Percentiles rank a stretch among this genome's conserved stretches.
These are phyloP conservation scores for Petrolisthes manimaculis DNA, from an alignment of 2,888 invertebrate species.

Conservation along the genomic window DNA sequence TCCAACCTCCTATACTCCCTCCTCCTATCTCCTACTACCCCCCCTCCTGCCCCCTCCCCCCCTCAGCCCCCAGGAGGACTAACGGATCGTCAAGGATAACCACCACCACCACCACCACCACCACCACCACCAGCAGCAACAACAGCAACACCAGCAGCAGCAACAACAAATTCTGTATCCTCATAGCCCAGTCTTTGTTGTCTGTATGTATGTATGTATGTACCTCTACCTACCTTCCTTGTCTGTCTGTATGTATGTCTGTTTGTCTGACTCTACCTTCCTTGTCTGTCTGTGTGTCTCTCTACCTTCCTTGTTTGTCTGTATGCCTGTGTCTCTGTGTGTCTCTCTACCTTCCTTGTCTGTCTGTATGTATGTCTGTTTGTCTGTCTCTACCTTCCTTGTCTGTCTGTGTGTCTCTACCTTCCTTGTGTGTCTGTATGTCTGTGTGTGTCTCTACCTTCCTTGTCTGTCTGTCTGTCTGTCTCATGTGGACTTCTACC, in stretches of 20 bases:
- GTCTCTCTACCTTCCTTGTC: neutral
- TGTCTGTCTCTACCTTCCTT: neutral
- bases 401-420: no score
- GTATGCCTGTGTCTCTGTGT: neutral
- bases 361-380: neutral
- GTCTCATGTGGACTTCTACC: neutral
- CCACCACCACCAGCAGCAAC: neutral
- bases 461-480: conserved; percentile 6
- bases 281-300: conserved; percentile 4
- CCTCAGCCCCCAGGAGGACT: no score
- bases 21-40: neutral
- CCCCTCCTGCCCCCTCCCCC: neutral
- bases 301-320: neutral
- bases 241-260: neutral
- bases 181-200: neutral
- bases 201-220: no score
- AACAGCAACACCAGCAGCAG: neutral
- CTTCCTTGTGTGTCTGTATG: neutral
- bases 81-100: no score
- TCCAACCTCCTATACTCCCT: neutral
- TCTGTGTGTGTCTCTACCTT: neutral
- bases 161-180: neutral
- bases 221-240: neutral
- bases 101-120: neutral
- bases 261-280: neutral